These are phyloP conservation scores for Dipus sagitta DNA, from an alignment of 2,797 vertebrate genomes.

Conservation along the genomic window DNA sequence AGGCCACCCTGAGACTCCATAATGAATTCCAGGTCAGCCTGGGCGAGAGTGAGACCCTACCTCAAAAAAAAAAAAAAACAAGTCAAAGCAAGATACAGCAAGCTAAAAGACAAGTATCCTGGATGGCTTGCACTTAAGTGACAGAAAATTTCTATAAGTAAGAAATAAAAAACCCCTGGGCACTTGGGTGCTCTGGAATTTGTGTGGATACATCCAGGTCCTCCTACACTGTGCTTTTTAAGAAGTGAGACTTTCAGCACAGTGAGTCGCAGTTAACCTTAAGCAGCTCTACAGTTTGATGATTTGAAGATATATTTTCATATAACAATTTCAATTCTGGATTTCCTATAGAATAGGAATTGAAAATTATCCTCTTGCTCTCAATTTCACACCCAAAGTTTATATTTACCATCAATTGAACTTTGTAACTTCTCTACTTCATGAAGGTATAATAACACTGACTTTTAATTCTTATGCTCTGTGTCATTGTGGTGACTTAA, in stretches of 20 bases:
- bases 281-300: not conserved
- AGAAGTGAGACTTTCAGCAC: conserved; percentile 59
- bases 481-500: conserved; percentile 26
- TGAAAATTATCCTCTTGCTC: not conserved
- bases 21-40: too few relatives aligned
- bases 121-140: conserved; percentile 47
- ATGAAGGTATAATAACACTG: conserved; percentile 29
- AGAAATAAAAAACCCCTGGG: conserved; percentile 36
- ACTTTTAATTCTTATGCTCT: conserved; percentile 29
- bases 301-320: not conserved
- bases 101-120: conserved; percentile 52
- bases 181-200: not conserved
- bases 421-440: conserved; percentile 24
- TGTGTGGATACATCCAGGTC: conserved; percentile 55
- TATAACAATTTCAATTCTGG: conserved; percentile 30
- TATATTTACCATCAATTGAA: not conserved
- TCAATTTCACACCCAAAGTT: conserved; percentile 1
- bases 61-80: too few relatives aligned
- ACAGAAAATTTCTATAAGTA: conserved; percentile 56
- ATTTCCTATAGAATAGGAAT: conserved; percentile 29
- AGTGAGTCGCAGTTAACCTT: not conserved
- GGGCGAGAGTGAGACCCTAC: too few relatives aligned
- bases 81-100: conserved; percentile 75
- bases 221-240: conserved; percentile 34
- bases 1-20: too few relatives aligned